These are phyloP conservation scores for Hylomyscus alleni DNA, from an alignment of 2,797 vertebrate genomes.

Conservation along the genomic window DNA sequence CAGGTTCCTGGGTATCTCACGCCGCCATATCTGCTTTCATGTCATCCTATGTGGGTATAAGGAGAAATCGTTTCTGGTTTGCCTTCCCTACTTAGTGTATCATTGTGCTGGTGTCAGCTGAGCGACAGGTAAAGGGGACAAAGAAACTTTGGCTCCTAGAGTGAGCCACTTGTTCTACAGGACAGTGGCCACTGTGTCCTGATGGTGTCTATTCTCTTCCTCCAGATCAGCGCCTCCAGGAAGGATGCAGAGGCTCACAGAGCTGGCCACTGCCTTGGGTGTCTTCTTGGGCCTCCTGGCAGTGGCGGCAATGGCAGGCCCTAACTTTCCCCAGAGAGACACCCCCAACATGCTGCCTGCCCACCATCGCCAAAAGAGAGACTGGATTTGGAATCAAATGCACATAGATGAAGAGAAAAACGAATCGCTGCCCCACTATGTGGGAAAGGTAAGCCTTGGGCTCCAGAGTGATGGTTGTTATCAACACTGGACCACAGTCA, in stretches of 20 bases:
- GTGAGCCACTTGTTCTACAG: background rate
- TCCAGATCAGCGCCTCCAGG: conserved; percentile 28
- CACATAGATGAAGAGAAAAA: conserved; percentile 89
- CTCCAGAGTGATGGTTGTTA: background rate
- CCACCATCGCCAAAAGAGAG: conserved; percentile 88
- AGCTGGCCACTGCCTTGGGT: conserved; percentile 39
- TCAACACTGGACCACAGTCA: rapidly evolving
- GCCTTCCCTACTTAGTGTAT: background rate
- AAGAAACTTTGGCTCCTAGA: background rate
- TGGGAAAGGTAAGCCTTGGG: conserved; percentile 89
- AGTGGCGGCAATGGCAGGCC: background rate
- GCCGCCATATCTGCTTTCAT: background rate
- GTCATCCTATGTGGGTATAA: rapidly evolving
- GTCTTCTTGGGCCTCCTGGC: conserved; percentile 58
- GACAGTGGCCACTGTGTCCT: background rate
- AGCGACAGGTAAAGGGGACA: background rate
- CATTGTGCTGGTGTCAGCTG: background rate
- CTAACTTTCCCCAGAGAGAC: background rate
- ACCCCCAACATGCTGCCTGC: background rate
- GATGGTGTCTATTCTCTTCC: background rate
- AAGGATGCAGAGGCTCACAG: conserved; percentile 68
- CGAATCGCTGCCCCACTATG: conserved; percentile 86
- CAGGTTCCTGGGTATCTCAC: background rate
- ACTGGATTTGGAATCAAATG: conserved; percentile 92
- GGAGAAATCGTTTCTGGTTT: background rate